Conservation (phyloP, 2,113 vertebrate species). For the Strix aluco region DNA sequence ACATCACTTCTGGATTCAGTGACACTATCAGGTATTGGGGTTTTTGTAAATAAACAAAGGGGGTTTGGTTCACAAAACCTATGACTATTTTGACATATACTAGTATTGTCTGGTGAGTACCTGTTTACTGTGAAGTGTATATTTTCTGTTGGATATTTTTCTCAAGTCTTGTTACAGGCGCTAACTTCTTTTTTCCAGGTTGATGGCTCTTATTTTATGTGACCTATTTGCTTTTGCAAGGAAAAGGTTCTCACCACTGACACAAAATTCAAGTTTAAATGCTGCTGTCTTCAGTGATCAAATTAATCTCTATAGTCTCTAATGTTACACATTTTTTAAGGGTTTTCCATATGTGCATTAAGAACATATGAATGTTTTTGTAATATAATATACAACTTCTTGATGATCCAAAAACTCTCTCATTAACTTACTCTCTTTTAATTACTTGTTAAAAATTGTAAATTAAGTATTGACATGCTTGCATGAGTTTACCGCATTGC, state of each 20-base stretch:
- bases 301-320: neutral
- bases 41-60: neutral
- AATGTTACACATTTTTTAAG: fast-evolving
- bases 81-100: neutral
- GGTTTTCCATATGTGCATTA: neutral
- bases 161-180: neutral
- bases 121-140: neutral
- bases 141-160: neutral
- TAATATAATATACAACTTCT: neutral
- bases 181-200: neutral
- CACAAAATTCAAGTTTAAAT: neutral
- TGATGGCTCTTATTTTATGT: neutral
- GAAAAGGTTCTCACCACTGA: neutral
- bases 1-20: neutral
- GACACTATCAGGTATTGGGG: neutral
- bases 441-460: neutral
- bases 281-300: neutral
- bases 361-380: neutral
- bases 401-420: neutral
- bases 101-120: neutral
- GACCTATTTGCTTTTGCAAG: neutral
- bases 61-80: neutral
- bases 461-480: neutral
- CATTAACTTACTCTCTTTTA: neutral
- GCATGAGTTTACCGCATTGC: neutral